Conservation (phyloP, 2,113 vertebrate species). For the Bambusicola thoracicus region DNA sequence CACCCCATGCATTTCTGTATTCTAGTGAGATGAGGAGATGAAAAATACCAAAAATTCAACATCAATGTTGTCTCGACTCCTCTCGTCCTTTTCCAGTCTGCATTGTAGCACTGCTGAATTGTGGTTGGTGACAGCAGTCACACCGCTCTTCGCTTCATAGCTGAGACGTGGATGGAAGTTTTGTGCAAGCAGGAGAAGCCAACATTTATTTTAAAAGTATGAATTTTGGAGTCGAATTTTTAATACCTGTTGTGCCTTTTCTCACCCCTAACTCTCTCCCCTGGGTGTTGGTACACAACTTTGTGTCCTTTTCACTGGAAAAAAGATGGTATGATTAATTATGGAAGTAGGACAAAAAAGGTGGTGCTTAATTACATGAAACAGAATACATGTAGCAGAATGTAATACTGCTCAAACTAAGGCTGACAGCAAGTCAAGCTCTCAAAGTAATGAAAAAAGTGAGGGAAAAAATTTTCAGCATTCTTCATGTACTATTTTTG, state of each 20-base stretch:
- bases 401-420: background rate
- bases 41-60: background rate
- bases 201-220: background rate
- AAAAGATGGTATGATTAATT: background rate
- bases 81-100: background rate
- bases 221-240: background rate
- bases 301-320: background rate
- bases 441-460: background rate
- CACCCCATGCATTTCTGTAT: background rate
- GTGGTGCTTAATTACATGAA: background rate
- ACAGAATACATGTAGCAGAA: background rate
- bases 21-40: background rate
- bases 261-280: background rate
- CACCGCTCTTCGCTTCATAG: background rate
- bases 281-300: background rate
- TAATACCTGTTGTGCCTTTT: background rate
- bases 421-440: background rate
- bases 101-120: rapidly evolving
- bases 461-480: background rate
- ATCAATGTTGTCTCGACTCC: background rate
- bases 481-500: background rate
- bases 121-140: background rate
- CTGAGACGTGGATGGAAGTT: background rate
- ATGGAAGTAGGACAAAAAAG: background rate
- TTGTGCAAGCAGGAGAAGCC: background rate